phyloP scores from a whole-genome alignment of 2,113 vertebrate species.

The Aegotheles bennettii region DNA sequence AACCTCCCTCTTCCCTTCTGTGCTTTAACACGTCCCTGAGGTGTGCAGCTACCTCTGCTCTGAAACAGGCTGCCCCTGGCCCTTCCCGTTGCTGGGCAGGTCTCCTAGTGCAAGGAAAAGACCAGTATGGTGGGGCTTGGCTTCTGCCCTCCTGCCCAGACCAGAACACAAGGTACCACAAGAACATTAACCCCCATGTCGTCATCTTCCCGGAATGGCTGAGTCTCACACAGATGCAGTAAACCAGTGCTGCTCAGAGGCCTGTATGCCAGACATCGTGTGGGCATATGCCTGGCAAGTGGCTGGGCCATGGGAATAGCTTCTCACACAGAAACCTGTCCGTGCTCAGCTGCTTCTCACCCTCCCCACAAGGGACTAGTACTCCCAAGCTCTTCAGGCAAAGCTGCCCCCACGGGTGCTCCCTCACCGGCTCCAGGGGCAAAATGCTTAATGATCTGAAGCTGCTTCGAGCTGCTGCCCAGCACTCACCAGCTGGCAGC shows the following conservation, averaged over 20 bases:
- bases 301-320: accelerated
- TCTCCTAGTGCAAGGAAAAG: neutral
- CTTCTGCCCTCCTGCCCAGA: neutral
- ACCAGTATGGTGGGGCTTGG: neutral
- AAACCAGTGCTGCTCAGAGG: neutral
- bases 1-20: neutral
- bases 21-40: neutral
- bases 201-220: neutral
- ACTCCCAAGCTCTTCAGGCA: neutral
- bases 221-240: neutral
- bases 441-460: neutral
- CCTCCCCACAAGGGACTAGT: neutral
- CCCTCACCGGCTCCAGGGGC: neutral
- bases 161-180: neutral
- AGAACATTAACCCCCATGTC: neutral
- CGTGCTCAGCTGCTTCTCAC: neutral
- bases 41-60: neutral
- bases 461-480: neutral
- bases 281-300: neutral
- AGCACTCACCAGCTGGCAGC: neutral
- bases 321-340: neutral
- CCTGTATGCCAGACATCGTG: accelerated
- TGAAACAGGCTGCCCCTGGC: neutral
- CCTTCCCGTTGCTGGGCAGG: neutral
- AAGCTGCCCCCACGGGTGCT: neutral